phyloP scores from a whole-genome alignment of 2,113 vertebrate species.

The Heliornis fulica region DNA sequence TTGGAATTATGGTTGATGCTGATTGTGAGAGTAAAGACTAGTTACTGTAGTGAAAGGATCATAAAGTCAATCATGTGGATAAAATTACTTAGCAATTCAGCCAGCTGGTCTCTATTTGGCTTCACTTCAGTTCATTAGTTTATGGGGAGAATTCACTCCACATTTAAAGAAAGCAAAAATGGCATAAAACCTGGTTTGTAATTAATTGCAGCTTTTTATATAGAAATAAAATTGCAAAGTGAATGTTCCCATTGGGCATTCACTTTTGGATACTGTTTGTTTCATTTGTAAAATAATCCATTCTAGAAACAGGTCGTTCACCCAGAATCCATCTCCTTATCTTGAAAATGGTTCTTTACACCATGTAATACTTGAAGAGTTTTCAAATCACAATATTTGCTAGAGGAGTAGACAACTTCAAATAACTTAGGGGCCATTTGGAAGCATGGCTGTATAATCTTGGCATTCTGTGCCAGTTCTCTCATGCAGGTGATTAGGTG shows the following conservation, averaged over 20 bases:
- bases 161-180: conserved; percentile 76
- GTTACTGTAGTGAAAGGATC: conserved; percentile 89
- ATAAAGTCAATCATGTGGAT: conserved; percentile 97
- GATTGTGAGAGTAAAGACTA: conserved; percentile 93
- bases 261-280: conserved; percentile 46
- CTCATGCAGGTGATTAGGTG: conserved; percentile 67
- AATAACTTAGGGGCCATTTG: conserved; percentile 39
- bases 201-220: conserved; percentile 78
- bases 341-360: not conserved
- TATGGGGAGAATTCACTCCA: conserved; percentile 76
- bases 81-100: conserved; percentile 91
- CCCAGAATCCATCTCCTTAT: not conserved
- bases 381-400: conserved; percentile 51
- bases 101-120: conserved; percentile 87
- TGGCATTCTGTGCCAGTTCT: conserved; percentile 27
- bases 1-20: conserved; percentile 81
- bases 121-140: conserved; percentile 81
- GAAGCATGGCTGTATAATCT: conserved; percentile 3
- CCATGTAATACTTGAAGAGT: not conserved
- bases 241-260: conserved; percentile 22
- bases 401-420: conserved; percentile 8
- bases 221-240: conserved; percentile 65
- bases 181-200: conserved; percentile 76
- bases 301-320: not conserved
- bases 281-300: conserved; percentile 29